Percentiles rank a stretch among this genome's conserved stretches.
Evolutionary conservation across 2,797 vertebrate species (phyloP).

Genomic region (Lates japonicus): DNA sequence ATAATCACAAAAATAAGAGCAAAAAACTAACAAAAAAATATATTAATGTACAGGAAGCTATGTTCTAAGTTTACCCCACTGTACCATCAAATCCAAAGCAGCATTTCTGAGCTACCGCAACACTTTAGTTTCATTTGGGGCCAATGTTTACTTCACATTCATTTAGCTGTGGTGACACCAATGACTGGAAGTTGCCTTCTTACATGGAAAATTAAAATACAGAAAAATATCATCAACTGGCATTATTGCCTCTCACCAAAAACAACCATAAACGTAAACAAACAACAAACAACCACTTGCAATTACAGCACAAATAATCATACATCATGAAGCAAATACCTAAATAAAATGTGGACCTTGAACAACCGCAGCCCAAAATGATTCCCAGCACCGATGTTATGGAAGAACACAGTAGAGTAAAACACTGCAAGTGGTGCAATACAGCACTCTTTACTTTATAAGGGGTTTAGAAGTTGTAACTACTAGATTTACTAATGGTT

Average conservation of each 20-base stretch:
- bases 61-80: constrained; percentile 10
- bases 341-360: constrained; percentile 4
- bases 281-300: not conserved
- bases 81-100: not conserved
- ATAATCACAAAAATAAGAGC: constrained; percentile 4
- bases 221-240: constrained; percentile 11
- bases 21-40: not conserved
- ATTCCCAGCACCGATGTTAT: constrained; percentile 1
- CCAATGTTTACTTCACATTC: constrained; percentile 23
- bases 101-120: constrained; percentile 4
- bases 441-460: not conserved
- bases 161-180: constrained; percentile 10
- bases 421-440: not conserved
- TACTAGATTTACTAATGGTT: not conserved
- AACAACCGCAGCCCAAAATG: not conserved
- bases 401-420: not conserved
- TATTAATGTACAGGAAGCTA: not conserved
- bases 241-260: constrained; percentile 19
- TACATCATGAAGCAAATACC: constrained; percentile 23
- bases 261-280: constrained; percentile 12
- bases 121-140: constrained; percentile 15
- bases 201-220: constrained; percentile 17
- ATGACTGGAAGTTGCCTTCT: constrained; percentile 9
- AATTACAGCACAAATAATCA: constrained; percentile 22
- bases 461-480: not conserved